A percentile compares a stretch with the other conserved stretches of the same genome.
Evolutionary conservation across 2,113 vertebrate species (phyloP).

Genomic region (Arothron firmamentum): DNA sequence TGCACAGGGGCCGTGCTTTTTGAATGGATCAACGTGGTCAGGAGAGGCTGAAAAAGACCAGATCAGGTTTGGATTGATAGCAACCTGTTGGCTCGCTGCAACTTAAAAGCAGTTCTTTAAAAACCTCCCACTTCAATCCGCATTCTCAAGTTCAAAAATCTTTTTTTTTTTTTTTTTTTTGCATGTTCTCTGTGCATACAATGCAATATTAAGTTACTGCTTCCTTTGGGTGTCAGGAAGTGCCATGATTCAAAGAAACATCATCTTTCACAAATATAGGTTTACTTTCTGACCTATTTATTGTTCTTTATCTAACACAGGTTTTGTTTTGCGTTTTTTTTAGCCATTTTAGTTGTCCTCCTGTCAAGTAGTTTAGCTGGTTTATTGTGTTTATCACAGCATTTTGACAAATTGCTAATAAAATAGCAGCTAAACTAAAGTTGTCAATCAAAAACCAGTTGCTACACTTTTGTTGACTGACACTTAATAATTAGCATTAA

Average conservation of each 20-base stretch:
- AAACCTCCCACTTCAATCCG: neutral
- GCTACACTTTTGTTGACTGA: neutral
- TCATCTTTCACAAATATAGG: neutral
- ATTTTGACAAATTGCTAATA: no score
- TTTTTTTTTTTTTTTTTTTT: no score
- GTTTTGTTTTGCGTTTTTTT: no score
- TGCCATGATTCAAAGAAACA: neutral
- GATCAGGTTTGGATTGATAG: neutral
- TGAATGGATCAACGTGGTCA: constrained; percentile 4
- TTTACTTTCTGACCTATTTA: no score
- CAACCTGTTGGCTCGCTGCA: constrained; percentile 38
- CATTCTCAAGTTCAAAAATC: no score
- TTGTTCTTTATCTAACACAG: no score
- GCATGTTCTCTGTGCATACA: no score
- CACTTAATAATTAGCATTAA: neutral
- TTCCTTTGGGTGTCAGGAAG: neutral
- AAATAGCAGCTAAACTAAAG: neutral
- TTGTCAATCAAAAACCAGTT: neutral
- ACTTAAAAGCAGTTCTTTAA: neutral
- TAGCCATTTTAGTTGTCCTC: no score
- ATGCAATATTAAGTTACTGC: neutral
- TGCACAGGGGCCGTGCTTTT: neutral
- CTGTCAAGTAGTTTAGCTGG: no score
- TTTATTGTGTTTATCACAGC: no score
- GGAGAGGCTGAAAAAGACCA: neutral